Percentiles rank a stretch among this genome's conserved stretches.
These are phyloP conservation scores for Zygothrica quintamaculata DNA, from an alignment of 2,888 invertebrate species.

Conservation along the genomic window DNA sequence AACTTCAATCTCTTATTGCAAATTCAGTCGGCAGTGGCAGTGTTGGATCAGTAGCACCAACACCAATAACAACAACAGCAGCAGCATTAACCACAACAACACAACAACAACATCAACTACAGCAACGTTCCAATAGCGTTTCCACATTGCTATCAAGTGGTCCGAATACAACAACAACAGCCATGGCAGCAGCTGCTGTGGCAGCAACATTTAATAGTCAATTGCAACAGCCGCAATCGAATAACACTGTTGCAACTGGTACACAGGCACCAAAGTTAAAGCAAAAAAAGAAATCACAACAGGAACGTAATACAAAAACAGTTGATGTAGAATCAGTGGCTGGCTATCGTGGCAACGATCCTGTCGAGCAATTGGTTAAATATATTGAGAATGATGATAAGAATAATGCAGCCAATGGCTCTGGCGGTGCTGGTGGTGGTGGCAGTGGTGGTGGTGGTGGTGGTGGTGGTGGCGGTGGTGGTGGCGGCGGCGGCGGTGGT, in stretches of 20 bases:
- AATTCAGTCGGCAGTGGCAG: background rate
- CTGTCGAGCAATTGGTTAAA: slow-evolving; percentile 90
- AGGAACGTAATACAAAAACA: slow-evolving; percentile 85
- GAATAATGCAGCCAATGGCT: slow-evolving; percentile 21
- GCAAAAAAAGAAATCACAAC: slow-evolving; percentile 86
- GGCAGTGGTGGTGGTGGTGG: slow-evolving; percentile 2
- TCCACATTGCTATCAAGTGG: slow-evolving; percentile 61
- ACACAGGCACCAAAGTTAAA: slow-evolving; percentile 62
- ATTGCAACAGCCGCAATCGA: slow-evolving; percentile 44
- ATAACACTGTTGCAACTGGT: background rate
- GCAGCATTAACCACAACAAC: background rate
- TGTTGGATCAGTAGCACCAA: slow-evolving; percentile 26
- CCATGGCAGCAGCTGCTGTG: slow-evolving; percentile 65
- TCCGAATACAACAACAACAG: slow-evolving; percentile 54
- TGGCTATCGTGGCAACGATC: slow-evolving; percentile 92
- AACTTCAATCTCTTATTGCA: no score
- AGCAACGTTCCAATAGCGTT: slow-evolving; percentile 56
- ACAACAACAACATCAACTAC: slow-evolving; percentile 19
- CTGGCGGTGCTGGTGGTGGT: slow-evolving; percentile 10
- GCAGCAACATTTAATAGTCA: slow-evolving; percentile 65
- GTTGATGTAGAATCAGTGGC: slow-evolving; percentile 87
- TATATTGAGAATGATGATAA: slow-evolving; percentile 89
- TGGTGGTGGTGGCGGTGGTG: background rate
- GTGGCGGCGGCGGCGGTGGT: slow-evolving; percentile 11
- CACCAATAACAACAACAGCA: background rate